Conservation (phyloP, 1,140 invertebrate genomes). For the Leguminivora glycinivorella region DNA sequence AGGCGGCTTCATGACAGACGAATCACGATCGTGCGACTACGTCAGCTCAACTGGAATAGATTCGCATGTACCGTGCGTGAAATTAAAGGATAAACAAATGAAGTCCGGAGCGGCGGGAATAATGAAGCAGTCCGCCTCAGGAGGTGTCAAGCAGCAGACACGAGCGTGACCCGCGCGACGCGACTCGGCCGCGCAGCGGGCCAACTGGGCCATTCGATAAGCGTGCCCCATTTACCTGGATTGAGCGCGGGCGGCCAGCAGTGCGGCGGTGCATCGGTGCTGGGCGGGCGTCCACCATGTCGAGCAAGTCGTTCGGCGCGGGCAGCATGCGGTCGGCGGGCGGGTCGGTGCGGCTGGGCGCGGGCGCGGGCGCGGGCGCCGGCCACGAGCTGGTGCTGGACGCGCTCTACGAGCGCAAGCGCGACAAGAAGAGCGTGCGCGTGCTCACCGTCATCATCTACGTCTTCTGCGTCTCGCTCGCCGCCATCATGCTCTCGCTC, state of each 20-base stretch:
- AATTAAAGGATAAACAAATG: slow-evolving; percentile 79
- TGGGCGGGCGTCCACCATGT: slow-evolving; percentile 54
- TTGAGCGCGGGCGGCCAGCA: slow-evolving; percentile 42
- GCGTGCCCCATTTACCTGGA: slow-evolving; percentile 67
- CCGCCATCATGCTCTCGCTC: slow-evolving; percentile 95
- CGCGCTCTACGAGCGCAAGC: slow-evolving; percentile 88
- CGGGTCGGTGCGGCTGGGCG: slow-evolving; percentile 77
- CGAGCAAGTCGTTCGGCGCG: slow-evolving; percentile 66
- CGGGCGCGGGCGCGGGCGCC: slow-evolving; percentile 80
- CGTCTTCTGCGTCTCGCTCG: slow-evolving; percentile 95
- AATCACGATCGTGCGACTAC: slow-evolving; percentile 60
- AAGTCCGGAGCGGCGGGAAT: slow-evolving; percentile 67
- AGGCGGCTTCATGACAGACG: slow-evolving; percentile 60
- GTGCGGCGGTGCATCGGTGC: slow-evolving; percentile 52
- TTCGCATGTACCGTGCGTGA: slow-evolving; percentile 63
- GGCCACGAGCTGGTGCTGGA: slow-evolving; percentile 90
- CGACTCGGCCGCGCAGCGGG: slow-evolving; percentile 55
- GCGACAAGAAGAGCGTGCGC: slow-evolving; percentile 92
- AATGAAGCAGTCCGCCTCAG: slow-evolving; percentile 71
- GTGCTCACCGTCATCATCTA: slow-evolving; percentile 97
- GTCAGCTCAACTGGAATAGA: slow-evolving; percentile 75
- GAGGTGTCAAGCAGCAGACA: slow-evolving; percentile 71
- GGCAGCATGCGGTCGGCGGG: slow-evolving; percentile 74
- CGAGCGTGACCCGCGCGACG: slow-evolving; percentile 61
- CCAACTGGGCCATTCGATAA: slow-evolving; percentile 74